phyloP scores from a whole-genome alignment of 2,888 invertebrate genomes.

The Agriopis leucophaearia region DNA sequence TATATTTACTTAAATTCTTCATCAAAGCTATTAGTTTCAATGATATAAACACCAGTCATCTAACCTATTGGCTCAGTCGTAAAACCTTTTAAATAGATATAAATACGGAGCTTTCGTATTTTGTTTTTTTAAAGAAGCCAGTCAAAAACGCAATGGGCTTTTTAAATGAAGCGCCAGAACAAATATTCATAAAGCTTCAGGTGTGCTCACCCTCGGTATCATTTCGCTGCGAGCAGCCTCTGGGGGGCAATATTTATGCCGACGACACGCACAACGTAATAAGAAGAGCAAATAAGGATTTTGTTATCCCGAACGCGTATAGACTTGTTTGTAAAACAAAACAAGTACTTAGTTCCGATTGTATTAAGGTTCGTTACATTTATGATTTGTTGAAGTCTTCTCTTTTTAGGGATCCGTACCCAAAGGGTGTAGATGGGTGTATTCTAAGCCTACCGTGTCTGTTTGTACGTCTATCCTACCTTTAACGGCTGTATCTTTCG shows the following conservation, averaged over 20 bases:
- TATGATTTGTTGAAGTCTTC: not conserved
- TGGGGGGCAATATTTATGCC: conserved; percentile 58
- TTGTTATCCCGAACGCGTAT: conserved; percentile 44
- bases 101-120: too few relatives aligned
- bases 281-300: conserved; percentile 61
- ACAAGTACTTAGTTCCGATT: conserved; percentile 25
- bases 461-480: too few relatives aligned
- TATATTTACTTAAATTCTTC: too few relatives aligned
- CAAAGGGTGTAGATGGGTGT: too few relatives aligned
- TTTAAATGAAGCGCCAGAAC: conserved; percentile 38
- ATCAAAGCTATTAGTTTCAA: too few relatives aligned
- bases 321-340: conserved; percentile 34
- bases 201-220: conserved; percentile 47
- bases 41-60: too few relatives aligned
- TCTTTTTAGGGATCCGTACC: too few relatives aligned
- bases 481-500: too few relatives aligned
- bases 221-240: conserved; percentile 56
- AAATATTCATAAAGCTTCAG: conserved; percentile 54
- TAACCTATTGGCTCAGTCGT: too few relatives aligned
- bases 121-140: too few relatives aligned
- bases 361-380: conserved; percentile 15
- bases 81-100: too few relatives aligned
- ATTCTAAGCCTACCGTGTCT: too few relatives aligned
- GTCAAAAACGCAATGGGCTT: conserved; percentile 17
- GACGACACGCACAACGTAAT: conserved; percentile 54